Evolutionary conservation across 1,140 invertebrate genomes (phyloP), one percentile per base, ranked within the genome.

Genomic region (Drosophila azteca): DNA sequence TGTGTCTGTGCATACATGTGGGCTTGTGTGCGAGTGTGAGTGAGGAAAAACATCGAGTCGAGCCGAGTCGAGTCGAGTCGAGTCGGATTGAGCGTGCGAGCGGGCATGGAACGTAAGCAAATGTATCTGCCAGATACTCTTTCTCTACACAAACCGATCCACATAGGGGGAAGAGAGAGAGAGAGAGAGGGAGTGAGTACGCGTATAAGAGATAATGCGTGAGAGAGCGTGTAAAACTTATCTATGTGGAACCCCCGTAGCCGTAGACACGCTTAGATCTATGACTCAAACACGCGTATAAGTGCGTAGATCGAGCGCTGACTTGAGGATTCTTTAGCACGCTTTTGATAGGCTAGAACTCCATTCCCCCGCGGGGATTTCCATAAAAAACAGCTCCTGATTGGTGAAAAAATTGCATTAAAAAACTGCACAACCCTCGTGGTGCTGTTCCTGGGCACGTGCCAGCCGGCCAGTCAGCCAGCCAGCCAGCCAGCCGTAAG

Each of bases 121-220:
- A 61, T 76, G 77, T 85, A 85, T 85, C 81, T 85, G 61, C 60
- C 50, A 80, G 77, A 85, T 81, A 85, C 81, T 71, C 65, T 72
- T 39, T 13, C 35, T 39, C 9, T 13, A 39, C 4, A 79, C 72
- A 50, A 68, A 61, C 43, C 82, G 81, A 85, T 85, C 81, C 31
- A 39, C 22, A 50, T 35, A 31, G 45, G 43, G 39, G 51, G 44
- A 29, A 39, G 24, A 41, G 29, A 57, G 53, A 53, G 53, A 48
- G 48, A 22, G 24, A 49, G 22, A 31, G 54, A 39, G n/a, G 11
- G 4, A 20, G 11, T 11, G 43, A 20, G 11, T 7, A 29, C 9
- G 35, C 5, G 35, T 39, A 39, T 39, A 39, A 39, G 35, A 39
- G 35, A 39, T 11, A 39, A 11, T 39, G 35, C 9, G 53, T 20